Evolutionary conservation across 2,797 vertebrate species (phyloP).

Genomic region (Xiphophorus birchmanni): DNA sequence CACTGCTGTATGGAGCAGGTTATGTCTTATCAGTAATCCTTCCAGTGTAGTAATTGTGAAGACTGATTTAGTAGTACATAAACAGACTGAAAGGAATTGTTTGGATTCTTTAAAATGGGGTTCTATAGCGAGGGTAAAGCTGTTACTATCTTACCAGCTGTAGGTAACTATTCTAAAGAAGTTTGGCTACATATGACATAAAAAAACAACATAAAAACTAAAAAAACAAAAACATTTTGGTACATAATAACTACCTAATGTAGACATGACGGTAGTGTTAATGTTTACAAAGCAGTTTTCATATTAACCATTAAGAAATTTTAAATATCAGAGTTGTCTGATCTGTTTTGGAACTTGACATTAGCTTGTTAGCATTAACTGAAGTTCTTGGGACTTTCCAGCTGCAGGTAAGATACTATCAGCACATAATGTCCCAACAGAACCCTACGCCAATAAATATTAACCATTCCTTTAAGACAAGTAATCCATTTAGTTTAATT

Average conservation of each 20-base stretch:
- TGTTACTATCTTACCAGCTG: neutral
- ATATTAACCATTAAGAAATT: neutral
- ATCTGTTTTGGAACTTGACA: neutral
- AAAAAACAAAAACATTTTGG: neutral
- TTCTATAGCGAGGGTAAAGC: neutral
- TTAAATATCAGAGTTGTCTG: neutral
- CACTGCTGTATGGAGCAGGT: slow-evolving; percentile 72
- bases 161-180: neutral
- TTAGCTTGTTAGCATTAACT: neutral
- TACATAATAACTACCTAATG: neutral
- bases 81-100: neutral
- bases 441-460: neutral
- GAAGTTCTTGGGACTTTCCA: neutral
- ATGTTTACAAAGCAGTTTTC: neutral
- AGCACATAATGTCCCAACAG: neutral
- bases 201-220: neutral
- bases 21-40: slow-evolving; percentile 57
- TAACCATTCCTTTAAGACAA: neutral
- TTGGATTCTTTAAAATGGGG: neutral
- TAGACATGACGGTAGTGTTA: neutral
- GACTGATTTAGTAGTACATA: slow-evolving; percentile 18
- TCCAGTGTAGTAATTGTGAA: slow-evolving; percentile 33
- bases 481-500: neutral
- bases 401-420: neutral
- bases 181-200: neutral